A percentile compares a stretch with the other conserved stretches of the same genome.
phyloP scores from a whole-genome alignment of 1,140 invertebrate genomes.

The Drosophila pseudoananassae region DNA sequence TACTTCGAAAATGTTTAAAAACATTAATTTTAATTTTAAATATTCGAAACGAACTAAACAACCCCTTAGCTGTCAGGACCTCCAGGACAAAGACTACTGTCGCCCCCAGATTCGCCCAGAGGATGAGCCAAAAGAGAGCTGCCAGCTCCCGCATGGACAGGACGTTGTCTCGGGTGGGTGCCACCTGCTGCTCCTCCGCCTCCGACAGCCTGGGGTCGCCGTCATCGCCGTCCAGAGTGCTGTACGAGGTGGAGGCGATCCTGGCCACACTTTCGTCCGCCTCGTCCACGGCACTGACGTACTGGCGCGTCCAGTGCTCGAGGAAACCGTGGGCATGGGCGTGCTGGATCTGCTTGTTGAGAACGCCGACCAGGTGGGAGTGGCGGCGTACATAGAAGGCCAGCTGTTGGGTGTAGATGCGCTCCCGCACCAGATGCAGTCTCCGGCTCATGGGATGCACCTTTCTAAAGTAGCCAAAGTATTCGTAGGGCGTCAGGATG shows the following conservation, averaged over 20 bases:
- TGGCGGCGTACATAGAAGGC: constrained; percentile 68
- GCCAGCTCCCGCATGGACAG: constrained; percentile 58
- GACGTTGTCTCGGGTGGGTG: constrained; percentile 26
- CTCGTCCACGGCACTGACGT: constrained; percentile 65
- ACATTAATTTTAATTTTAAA: neutral
- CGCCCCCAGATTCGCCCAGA: constrained; percentile 57
- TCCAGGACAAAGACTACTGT: constrained; percentile 49
- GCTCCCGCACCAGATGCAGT: constrained; percentile 65
- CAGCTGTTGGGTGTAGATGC: constrained; percentile 72
- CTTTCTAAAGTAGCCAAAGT: constrained; percentile 74
- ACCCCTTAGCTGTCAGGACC: constrained; percentile 12
- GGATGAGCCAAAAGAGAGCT: constrained; percentile 60
- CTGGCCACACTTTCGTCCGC: constrained; percentile 53
- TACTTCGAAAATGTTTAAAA: neutral
- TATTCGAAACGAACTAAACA: neutral
- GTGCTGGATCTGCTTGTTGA: constrained; percentile 59
- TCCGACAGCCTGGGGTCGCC: constrained; percentile 15
- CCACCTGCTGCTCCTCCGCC: constrained; percentile 16
- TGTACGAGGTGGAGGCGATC: constrained; percentile 37
- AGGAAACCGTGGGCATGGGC: constrained; percentile 63
- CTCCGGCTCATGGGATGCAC: constrained; percentile 60
- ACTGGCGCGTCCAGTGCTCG: constrained; percentile 67
- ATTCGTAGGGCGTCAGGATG: constrained; percentile 70
- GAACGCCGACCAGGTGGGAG: constrained; percentile 63
- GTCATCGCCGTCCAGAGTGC: constrained; percentile 31